phyloP scores from a whole-genome alignment of 1,140 invertebrate genomes.

The Bathynomus jamesi region DNA sequence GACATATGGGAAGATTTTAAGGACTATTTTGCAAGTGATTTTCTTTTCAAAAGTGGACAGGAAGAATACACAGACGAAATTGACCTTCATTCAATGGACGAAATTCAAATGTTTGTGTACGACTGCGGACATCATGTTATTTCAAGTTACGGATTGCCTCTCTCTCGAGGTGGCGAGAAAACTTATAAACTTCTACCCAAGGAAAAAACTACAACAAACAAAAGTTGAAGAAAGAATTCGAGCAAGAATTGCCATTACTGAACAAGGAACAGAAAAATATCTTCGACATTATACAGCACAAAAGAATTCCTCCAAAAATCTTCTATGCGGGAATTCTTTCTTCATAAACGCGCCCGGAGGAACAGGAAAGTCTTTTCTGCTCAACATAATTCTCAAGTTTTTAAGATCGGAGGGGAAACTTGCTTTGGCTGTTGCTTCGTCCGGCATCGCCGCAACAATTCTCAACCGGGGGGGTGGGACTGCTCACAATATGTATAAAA shows the following conservation, averaged over 20 bases:
- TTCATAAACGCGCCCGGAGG: too few species aligned
- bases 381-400: too few species aligned
- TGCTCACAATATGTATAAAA: too few species aligned
- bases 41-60: background rate
- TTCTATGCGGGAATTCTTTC: too few species aligned
- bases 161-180: background rate
- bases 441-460: too few species aligned
- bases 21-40: background rate
- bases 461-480: too few species aligned
- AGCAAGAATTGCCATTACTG: background rate
- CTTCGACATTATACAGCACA: too few species aligned
- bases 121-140: background rate
- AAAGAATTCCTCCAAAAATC: too few species aligned
- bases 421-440: too few species aligned
- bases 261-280: background rate
- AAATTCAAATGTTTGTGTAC: background rate
- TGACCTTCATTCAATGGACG: background rate
- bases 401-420: too few species aligned
- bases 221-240: background rate
- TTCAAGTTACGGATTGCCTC: background rate
- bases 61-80: background rate
- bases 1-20: background rate
- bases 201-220: background rate
- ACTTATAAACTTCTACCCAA: background rate
- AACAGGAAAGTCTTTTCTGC: too few species aligned